These are phyloP conservation scores for Helicoverpa zea DNA, from an alignment of 1,140 invertebrate species.

Conservation along the genomic window DNA sequence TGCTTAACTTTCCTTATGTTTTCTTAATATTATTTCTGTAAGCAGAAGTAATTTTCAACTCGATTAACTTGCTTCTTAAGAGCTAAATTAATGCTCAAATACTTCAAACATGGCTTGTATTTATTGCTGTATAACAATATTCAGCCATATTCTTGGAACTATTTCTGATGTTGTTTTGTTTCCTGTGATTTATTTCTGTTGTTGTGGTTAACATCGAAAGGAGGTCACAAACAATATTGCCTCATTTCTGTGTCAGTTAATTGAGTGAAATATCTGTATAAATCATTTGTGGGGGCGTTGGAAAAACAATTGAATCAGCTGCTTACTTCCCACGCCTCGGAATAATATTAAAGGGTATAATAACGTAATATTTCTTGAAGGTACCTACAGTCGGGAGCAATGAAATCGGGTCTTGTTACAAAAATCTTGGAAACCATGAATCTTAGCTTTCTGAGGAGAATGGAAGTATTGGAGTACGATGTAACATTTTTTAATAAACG, in stretches of 20 bases:
- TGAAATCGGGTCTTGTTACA: too few species aligned
- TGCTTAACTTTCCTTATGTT: constrained; percentile 28
- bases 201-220: too few species aligned
- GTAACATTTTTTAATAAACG: too few species aligned
- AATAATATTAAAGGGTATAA: neutral
- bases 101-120: constrained; percentile 1
- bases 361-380: neutral
- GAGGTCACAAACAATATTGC: neutral
- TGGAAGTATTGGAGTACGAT: too few species aligned
- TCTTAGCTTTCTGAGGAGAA: too few species aligned
- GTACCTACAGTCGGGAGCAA: too few species aligned
- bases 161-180: neutral
- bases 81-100: constrained; percentile 29
- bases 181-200: too few species aligned
- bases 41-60: constrained; percentile 24
- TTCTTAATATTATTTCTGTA: constrained; percentile 33
- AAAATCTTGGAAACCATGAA: too few species aligned
- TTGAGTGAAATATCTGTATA: neutral
- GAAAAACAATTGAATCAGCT: constrained; percentile 3
- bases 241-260: neutral
- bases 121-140: constrained; percentile 3
- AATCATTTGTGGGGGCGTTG: neutral
- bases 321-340: neutral
- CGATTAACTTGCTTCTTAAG: constrained; percentile 18
- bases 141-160: neutral